phyloP scores from a whole-genome alignment of 2,113 vertebrate species.

The Megaptera novaeangliae region DNA sequence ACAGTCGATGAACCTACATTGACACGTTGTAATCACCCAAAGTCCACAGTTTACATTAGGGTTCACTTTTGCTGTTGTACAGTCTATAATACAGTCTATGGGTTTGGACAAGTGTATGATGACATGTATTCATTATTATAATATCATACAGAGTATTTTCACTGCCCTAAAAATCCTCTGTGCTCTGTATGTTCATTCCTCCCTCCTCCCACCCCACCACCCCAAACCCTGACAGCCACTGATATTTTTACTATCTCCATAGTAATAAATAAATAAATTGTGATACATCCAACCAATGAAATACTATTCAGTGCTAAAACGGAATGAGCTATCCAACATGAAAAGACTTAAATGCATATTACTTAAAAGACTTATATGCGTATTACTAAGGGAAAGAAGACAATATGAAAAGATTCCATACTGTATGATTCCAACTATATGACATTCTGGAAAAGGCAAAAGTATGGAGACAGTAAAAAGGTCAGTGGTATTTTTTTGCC shows the following conservation, averaged over 20 bases:
- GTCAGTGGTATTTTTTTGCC: not conserved
- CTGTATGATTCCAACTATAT: not conserved
- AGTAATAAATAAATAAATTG: constrained; percentile 12
- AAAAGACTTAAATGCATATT: not conserved
- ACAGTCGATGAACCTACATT: not conserved
- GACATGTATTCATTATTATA: not conserved
- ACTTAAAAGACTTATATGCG: not conserved
- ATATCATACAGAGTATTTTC: not conserved
- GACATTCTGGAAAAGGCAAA: not conserved
- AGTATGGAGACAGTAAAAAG: not conserved
- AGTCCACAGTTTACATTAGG: not conserved
- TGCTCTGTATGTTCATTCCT: not conserved
- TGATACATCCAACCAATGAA: not conserved
- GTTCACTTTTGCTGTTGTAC: not conserved
- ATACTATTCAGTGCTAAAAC: constrained; percentile 10
- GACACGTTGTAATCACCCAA: not conserved
- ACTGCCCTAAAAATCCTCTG: not conserved
- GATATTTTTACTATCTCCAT: not conserved
- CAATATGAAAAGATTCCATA: not conserved
- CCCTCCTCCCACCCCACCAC: not conserved
- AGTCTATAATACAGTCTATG: not conserved
- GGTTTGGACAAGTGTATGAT: not conserved
- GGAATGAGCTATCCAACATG: not conserved
- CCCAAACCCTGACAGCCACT: not conserved
- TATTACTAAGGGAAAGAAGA: not conserved